Base-by-base conservation (phyloP, 2,113 vertebrate species). In the Narcine bancroftii region DNA sequence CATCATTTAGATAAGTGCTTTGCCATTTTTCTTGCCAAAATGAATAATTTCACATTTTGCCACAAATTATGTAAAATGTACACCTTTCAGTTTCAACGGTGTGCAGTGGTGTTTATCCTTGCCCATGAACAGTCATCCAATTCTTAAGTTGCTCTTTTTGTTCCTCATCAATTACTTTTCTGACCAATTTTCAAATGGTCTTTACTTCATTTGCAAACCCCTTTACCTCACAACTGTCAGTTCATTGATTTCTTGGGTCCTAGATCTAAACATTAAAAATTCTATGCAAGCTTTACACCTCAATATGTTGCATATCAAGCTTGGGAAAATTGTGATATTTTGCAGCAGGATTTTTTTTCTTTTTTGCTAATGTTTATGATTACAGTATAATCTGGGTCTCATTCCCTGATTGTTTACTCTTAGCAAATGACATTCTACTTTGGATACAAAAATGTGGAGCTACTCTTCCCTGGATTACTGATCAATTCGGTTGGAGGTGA, bases 361-460 rank as follows among this genome's bases (percentile, higher is more conserved):
- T 33, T 85, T 85, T 85, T 33, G 53, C 50, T 87, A 6, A 17
- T n/a, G 13, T 53, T 83, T 83, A 26, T 26, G 10, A 11, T 56
- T 2, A 15, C 15, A 15, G 50, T 83, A 33, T 87, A 60, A 87
- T 91, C 63, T 6, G 26, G 29, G 26, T 65, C 39, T 91, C 24
- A 47, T 26, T 65, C 60, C 69, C 39, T 10, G 26, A 69, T 92
- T 79, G 5, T 21, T 92, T 76, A 93, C 94, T 92, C 93, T 53
- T 95, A 98, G 97, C 95, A 93, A 76, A 99, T 99, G 99, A 97
- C 97, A 69, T 99, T 99, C 95, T 96, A 99, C 96, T 97, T 99
- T 26, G 97, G 95, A 92, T 97, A 93, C 94, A 92, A 94, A 72
- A 96, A 98, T 1, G 98, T 99, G 94, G 95, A 97, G 89, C 93